A percentile compares a stretch with the other conserved stretches of the same genome.
phyloP scores from a whole-genome alignment of 2,888 invertebrate species.

The Shargacucullia verbasci region DNA sequence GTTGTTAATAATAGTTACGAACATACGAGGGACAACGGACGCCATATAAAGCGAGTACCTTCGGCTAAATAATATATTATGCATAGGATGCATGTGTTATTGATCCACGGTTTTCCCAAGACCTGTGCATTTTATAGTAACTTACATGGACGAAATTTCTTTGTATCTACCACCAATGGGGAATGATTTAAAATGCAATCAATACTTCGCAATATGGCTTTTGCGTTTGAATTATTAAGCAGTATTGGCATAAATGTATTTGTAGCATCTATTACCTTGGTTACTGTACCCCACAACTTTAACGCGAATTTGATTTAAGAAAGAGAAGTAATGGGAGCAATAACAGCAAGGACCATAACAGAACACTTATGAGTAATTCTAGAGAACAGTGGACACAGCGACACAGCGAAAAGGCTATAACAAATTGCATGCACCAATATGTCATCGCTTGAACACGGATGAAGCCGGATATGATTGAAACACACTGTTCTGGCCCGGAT shows the following conservation, averaged over 20 bases:
- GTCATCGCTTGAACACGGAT: slow-evolving; percentile 32
- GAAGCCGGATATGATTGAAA: slow-evolving; percentile 66
- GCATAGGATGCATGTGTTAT: slow-evolving; percentile 37
- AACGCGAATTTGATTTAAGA: no score
- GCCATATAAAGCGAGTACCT: slow-evolving; percentile 2
- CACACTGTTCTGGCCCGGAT: slow-evolving; percentile 66
- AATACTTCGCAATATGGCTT: slow-evolving; percentile 11
- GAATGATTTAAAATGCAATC: slow-evolving; percentile 42
- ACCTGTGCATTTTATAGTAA: slow-evolving; percentile 13
- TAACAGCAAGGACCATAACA: no score
- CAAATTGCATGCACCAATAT: slow-evolving; percentile 41
- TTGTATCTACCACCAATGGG: neutral
- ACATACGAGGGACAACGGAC: slow-evolving; percentile 9
- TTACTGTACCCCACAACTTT: neutral
- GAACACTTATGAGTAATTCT: neutral
- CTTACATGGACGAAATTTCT: slow-evolving; percentile 11
- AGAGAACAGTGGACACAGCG: slow-evolving; percentile 1
- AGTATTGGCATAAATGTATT: slow-evolving; percentile 5
- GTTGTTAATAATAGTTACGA: neutral
- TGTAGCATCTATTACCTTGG: neutral
- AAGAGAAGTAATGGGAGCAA: no score
- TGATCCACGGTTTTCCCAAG: slow-evolving; percentile 36
- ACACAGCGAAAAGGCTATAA: slow-evolving; percentile 21
- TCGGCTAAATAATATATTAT: slow-evolving; percentile 22
- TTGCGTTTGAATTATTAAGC: slow-evolving; percentile 23